Evolutionary conservation across 2,888 invertebrate species (phyloP).

Genomic region (Selenia dentaria): DNA sequence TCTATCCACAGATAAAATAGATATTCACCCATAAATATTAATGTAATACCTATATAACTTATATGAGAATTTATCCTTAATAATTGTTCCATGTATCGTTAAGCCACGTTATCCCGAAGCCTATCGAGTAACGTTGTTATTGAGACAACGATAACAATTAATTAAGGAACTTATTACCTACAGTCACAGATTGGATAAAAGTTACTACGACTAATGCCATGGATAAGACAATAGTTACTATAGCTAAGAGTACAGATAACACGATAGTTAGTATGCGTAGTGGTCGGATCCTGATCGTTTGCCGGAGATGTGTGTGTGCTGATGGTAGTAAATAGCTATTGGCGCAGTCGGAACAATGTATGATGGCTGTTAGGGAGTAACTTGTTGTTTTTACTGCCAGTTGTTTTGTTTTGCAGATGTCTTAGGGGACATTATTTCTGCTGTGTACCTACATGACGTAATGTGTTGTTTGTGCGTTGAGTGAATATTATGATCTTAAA

Average conservation of each 20-base stretch:
- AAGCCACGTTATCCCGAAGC: constrained; percentile 32
- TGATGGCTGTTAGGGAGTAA: background rate
- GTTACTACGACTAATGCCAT: background rate
- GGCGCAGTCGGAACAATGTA: background rate
- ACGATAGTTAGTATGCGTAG: background rate
- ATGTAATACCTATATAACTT: constrained; percentile 16
- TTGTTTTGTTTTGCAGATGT: background rate
- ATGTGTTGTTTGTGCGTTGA: too few relatives aligned
- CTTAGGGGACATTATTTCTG: too few relatives aligned
- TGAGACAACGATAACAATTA: constrained; percentile 63
- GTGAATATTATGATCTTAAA: too few relatives aligned
- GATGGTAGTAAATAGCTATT: constrained; percentile 9
- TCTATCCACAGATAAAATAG: too few relatives aligned
- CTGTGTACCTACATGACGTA: too few relatives aligned
- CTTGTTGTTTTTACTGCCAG: background rate
- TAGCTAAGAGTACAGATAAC: background rate
- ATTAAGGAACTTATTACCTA: constrained; percentile 63
- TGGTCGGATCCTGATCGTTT: constrained; percentile 35
- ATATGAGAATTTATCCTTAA: constrained; percentile 13
- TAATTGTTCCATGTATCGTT: constrained; percentile 18
- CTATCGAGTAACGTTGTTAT: constrained; percentile 38
- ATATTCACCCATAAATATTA: constrained; percentile 7
- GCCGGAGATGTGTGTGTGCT: constrained; percentile 18
- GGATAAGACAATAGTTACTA: background rate
- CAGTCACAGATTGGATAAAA: constrained; percentile 11